A percentile compares a stretch with the other conserved stretches of the same genome.
phyloP scores from a whole-genome alignment of 2,113 vertebrate genomes.

The Microcebus tavaratra region DNA sequence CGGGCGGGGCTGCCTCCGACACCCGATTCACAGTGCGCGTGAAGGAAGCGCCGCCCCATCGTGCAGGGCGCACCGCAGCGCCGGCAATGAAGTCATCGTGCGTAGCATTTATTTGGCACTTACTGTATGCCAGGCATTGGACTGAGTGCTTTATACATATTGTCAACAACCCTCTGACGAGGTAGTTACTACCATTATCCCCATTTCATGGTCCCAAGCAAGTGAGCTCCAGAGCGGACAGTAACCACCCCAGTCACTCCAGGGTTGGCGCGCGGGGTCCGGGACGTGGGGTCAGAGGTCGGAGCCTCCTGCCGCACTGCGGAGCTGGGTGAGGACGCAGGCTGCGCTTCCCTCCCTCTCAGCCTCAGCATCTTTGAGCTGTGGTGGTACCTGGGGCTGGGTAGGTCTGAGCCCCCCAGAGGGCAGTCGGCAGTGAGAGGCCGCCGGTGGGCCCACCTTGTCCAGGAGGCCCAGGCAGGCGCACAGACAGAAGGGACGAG shows the following conservation, averaged over 20 bases:
- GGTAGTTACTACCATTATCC: rapidly evolving
- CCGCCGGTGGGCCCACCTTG: rapidly evolving
- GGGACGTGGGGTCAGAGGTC: rapidly evolving
- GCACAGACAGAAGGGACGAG: background rate
- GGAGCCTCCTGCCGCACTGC: rapidly evolving
- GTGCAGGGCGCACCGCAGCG: rapidly evolving
- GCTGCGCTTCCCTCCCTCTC: rapidly evolving
- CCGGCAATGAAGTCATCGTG: rapidly evolving
- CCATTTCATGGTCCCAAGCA: too few relatives aligned
- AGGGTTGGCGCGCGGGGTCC: background rate
- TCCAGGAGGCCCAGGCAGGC: too few relatives aligned
- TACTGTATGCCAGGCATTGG: rapidly evolving
- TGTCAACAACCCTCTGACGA: rapidly evolving
- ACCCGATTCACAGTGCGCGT: rapidly evolving
- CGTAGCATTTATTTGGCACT: rapidly evolving
- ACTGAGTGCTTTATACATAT: rapidly evolving
- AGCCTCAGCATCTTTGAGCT: rapidly evolving
- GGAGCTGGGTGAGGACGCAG: rapidly evolving
- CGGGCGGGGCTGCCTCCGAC: rapidly evolving
- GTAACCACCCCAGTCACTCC: background rate
- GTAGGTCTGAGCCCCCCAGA: rapidly evolving
- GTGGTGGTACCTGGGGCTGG: rapidly evolving
- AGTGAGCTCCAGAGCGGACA: too few relatives aligned
- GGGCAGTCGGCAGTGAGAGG: rapidly evolving
- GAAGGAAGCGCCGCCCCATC: rapidly evolving